These are phyloP conservation scores for Odobenus rosmarus DNA, from an alignment of 2,113 vertebrate species.

Conservation along the genomic window DNA sequence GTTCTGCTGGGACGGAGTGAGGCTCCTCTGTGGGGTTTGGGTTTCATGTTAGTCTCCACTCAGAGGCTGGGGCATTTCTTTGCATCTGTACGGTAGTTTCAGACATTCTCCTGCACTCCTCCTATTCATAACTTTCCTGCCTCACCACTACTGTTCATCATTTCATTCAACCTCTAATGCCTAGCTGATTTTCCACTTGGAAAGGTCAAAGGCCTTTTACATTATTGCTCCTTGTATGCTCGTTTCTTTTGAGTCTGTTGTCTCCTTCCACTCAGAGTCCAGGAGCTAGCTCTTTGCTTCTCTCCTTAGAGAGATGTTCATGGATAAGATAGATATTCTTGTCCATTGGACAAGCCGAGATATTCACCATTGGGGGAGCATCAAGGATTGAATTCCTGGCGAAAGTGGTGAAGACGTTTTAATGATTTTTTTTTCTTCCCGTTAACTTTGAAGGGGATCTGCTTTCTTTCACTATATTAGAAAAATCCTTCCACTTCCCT, in stretches of 20 bases:
- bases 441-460: neutral
- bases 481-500: neutral
- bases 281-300: neutral
- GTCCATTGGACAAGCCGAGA: neutral
- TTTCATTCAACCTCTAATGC: neutral
- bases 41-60: neutral
- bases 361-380: rapidly evolving
- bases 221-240: rapidly evolving
- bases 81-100: neutral
- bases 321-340: neutral
- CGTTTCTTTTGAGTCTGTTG: neutral
- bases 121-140: neutral
- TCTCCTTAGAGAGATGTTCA: neutral
- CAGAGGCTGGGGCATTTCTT: neutral
- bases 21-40: neutral
- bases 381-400: neutral
- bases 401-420: neutral
- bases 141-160: rapidly evolving
- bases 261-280: neutral
- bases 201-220: neutral
- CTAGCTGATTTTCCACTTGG: neutral
- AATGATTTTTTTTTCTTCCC: conserved; percentile 11
- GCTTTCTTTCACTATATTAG: neutral
- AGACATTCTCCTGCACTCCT: neutral
- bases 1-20: neutral